These are phyloP conservation scores for Mirounga angustirostris DNA, from an alignment of 2,113 vertebrate genomes.

Conservation along the genomic window DNA sequence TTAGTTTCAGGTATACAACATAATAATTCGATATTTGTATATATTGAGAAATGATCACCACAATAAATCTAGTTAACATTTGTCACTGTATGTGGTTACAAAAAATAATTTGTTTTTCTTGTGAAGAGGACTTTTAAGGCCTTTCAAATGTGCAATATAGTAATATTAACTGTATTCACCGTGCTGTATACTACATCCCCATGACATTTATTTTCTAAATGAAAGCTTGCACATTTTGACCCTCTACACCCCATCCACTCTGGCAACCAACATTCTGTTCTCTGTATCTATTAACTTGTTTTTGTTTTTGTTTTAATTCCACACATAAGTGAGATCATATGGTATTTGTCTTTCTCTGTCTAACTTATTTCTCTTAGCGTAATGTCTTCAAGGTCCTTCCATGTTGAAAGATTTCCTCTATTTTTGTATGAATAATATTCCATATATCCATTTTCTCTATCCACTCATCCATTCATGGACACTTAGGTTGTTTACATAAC, in stretches of 20 bases:
- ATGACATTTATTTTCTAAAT: not conserved
- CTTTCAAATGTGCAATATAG: not conserved
- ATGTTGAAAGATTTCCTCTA: not conserved
- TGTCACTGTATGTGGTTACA: not conserved
- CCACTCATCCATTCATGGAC: not conserved
- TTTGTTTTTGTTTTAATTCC: not conserved
- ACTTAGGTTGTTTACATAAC: not conserved
- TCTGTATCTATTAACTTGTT: not conserved
- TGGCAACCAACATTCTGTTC: not conserved
- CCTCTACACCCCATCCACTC: not conserved
- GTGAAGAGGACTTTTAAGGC: not conserved
- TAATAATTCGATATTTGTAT: not conserved
- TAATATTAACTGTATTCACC: not conserved
- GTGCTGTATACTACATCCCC: not conserved
- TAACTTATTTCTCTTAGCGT: not conserved
- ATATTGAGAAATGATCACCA: not conserved
- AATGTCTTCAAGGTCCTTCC: not conserved
- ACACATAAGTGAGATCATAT: not conserved
- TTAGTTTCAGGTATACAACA: not conserved
- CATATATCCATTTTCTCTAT: not conserved
- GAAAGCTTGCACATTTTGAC: not conserved
- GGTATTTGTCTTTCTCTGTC: not conserved
- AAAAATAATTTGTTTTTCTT: not conserved
- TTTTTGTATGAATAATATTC: not conserved
- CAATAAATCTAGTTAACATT: not conserved